Conservation (phyloP, 2,113 vertebrate species). For the Pseudopipra pipra region DNA sequence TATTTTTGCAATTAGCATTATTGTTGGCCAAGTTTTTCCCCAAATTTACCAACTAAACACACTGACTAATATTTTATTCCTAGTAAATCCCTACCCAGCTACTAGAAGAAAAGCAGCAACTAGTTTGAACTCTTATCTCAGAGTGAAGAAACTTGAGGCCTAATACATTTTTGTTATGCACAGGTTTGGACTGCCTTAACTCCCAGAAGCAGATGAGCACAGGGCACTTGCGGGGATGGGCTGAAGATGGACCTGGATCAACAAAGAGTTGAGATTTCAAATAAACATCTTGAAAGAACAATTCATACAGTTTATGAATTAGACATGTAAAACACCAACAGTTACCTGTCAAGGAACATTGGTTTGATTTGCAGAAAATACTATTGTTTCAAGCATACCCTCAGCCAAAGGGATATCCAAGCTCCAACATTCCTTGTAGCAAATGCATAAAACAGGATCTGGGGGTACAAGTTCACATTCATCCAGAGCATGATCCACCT, state of each 20-base stretch:
- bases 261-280: not conserved
- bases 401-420: not conserved
- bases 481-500: not conserved
- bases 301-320: not conserved
- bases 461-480: not conserved
- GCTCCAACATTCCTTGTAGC: not conserved
- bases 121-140: not conserved
- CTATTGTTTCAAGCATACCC: not conserved
- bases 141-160: not conserved
- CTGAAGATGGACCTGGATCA: not conserved
- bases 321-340: not conserved
- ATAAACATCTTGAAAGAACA: not conserved
- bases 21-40: not conserved
- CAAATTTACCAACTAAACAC: not conserved
- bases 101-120: not conserved
- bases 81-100: not conserved
- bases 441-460: not conserved
- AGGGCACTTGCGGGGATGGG: rapidly evolving
- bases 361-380: not conserved
- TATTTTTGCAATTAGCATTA: not conserved
- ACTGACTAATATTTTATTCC: not conserved
- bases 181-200: not conserved
- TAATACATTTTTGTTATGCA: not conserved
- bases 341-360: not conserved
- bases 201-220: not conserved